Evolutionary conservation across 2,113 vertebrate genomes (phyloP).

Genomic region (Rhabdomys dilectus): DNA sequence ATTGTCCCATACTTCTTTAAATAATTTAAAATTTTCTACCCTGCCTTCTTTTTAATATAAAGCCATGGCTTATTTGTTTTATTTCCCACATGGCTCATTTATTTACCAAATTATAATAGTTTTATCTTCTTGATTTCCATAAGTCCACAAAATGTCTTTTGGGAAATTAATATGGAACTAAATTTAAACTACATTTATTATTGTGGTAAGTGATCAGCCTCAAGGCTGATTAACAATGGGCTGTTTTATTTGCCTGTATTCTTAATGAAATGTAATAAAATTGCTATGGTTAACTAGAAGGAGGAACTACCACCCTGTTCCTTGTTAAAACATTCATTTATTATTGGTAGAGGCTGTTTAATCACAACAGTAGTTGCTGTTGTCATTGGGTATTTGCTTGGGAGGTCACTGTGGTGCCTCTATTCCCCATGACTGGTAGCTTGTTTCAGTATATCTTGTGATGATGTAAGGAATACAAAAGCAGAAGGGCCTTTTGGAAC

Average conservation of each 20-base stretch:
- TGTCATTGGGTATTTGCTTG: neutral
- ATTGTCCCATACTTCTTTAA: neutral
- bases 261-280: slow-evolving; percentile 48
- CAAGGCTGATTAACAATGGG: slow-evolving; percentile 48
- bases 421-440: too few species aligned
- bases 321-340: neutral
- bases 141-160: neutral
- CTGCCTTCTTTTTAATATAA: neutral
- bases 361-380: neutral
- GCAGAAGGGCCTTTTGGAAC: rapidly evolving
- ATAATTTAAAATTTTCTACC: neutral
- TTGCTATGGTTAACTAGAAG: neutral
- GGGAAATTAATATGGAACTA: slow-evolving; percentile 50
- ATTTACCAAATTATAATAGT: neutral
- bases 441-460: neutral
- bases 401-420: neutral
- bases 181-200: slow-evolving; percentile 57
- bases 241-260: neutral
- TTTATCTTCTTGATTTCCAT: neutral
- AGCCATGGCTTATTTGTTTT: neutral
- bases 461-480: neutral
- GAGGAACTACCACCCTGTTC: neutral
- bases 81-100: neutral
- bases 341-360: neutral
- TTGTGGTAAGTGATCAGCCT: slow-evolving; percentile 32